Conservation (phyloP, 2,888 invertebrate genomes). For the Hoplodrina blanda region DNA sequence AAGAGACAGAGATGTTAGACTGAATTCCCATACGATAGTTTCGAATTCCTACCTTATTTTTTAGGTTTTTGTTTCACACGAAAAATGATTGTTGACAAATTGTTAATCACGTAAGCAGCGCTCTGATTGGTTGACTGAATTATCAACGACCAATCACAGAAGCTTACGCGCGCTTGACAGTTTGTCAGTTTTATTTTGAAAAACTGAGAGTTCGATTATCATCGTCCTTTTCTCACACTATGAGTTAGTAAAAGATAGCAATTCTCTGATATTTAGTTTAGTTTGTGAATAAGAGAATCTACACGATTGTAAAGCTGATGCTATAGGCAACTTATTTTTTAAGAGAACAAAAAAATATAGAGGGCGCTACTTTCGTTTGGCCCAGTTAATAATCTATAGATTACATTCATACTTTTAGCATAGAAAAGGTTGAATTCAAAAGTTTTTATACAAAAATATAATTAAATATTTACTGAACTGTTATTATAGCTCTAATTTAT, state of each 20-base stretch:
- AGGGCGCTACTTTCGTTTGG: constrained; percentile 43
- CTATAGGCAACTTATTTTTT: constrained; percentile 45
- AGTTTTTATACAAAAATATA: neutral
- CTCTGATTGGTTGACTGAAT: too few relatives aligned
- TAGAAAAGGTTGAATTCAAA: neutral
- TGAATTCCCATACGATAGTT: too few relatives aligned
- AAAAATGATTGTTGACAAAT: too few relatives aligned
- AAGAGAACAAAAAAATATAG: constrained; percentile 40
- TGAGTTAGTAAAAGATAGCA: neutral
- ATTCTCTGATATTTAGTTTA: neutral
- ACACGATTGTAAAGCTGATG: constrained; percentile 20
- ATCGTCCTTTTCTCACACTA: neutral
- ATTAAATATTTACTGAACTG: neutral
- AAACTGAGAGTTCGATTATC: neutral
- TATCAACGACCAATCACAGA: too few relatives aligned
- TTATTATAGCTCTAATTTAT: neutral
- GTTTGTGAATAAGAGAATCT: neutral
- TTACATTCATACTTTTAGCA: constrained; percentile 14
- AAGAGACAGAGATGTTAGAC: neutral
- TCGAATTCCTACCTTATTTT: too few relatives aligned
- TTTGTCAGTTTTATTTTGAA: neutral
- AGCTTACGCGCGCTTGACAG: too few relatives aligned
- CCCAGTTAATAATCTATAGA: constrained; percentile 7
- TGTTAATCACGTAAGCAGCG: too few relatives aligned
- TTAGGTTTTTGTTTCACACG: too few relatives aligned